These are phyloP conservation scores for Chamaetylas fuelleborni DNA, from an alignment of 2,113 vertebrate species.

Conservation along the genomic window DNA sequence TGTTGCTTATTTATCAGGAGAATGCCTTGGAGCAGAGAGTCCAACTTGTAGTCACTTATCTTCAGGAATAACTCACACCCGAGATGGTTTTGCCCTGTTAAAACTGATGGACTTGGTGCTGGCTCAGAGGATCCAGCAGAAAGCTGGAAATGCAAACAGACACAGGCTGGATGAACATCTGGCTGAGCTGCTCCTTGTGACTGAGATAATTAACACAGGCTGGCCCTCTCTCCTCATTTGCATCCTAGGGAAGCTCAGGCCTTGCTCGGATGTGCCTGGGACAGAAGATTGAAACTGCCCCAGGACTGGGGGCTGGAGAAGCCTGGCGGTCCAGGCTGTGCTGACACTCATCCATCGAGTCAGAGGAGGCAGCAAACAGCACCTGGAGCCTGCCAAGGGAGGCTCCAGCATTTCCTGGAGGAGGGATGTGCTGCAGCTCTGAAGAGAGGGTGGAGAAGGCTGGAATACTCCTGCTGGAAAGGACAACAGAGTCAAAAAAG, in stretches of 20 bases:
- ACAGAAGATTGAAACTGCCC: background rate
- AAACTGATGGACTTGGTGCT: background rate
- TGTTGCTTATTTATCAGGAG: background rate
- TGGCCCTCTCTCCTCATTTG: background rate
- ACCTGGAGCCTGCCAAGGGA: background rate
- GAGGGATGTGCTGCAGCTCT: background rate
- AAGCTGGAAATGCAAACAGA: background rate
- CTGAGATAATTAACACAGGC: background rate
- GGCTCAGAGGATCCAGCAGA: background rate
- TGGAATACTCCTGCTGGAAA: background rate
- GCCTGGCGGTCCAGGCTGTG: background rate
- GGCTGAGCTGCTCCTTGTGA: background rate
- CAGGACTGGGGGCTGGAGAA: background rate
- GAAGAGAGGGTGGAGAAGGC: background rate
- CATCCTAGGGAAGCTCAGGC: background rate
- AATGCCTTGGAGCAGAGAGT: background rate
- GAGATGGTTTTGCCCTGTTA: background rate
- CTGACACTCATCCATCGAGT: too few species aligned
- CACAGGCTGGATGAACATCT: background rate
- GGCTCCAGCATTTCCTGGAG: rapidly evolving
- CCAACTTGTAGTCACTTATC: background rate
- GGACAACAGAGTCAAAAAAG: background rate
- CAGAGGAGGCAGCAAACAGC: background rate
- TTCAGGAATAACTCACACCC: background rate
- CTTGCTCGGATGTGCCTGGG: background rate